Conservation (phyloP, 2,113 vertebrate species). For the Galemys pyrenaicus region DNA sequence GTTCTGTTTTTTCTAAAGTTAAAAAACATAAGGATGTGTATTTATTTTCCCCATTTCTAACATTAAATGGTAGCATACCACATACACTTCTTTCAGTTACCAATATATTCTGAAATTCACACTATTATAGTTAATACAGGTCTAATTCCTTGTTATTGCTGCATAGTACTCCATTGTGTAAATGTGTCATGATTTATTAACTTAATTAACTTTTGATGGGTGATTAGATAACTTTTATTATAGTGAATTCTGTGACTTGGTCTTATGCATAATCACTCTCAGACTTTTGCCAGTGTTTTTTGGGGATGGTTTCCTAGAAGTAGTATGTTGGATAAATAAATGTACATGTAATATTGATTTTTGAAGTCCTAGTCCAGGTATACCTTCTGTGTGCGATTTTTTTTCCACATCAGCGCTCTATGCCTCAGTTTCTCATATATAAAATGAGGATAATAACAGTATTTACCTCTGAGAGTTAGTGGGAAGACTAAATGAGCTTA, state of each 20-base stretch:
- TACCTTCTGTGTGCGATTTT: background rate
- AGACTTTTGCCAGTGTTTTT: slow-evolving; percentile 1
- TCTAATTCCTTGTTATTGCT: background rate
- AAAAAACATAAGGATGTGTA: background rate
- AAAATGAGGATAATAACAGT: background rate
- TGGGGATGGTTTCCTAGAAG: background rate
- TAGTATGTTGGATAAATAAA: background rate
- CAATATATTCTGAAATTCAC: background rate
- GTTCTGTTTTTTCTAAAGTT: background rate
- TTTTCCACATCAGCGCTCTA: background rate
- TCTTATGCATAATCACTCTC: background rate
- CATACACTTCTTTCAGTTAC: background rate
- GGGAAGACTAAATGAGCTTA: background rate
- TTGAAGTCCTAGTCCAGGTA: background rate
- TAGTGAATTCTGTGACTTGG: background rate
- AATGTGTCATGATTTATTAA: background rate
- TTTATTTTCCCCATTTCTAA: background rate
- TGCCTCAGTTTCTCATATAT: background rate
- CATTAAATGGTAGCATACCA: background rate
- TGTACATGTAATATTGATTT: background rate
- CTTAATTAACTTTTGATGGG: background rate
- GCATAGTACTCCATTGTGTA: background rate
- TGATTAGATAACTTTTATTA: background rate
- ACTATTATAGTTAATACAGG: background rate
- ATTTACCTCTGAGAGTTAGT: background rate